A percentile compares a stretch with the other conserved stretches of the same genome.
Evolutionary conservation across 2,888 invertebrate species (phyloP).

Genomic region (Drosophila picticornis): DNA sequence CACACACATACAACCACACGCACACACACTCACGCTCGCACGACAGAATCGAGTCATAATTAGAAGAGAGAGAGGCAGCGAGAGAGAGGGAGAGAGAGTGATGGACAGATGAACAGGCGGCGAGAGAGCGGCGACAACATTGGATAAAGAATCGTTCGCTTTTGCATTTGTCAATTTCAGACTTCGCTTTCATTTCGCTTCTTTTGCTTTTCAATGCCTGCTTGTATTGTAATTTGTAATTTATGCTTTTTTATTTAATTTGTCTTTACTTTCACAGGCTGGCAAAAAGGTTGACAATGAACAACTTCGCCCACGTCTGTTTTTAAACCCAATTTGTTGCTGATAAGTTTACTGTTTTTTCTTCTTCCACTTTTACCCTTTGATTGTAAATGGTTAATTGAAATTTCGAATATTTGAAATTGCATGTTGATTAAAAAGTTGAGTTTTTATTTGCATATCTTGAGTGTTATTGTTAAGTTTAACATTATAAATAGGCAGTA

Average conservation of each 20-base stretch:
- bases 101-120: background rate
- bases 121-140: constrained; percentile 14
- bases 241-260: constrained; percentile 47
- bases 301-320: constrained; percentile 33
- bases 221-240: constrained; percentile 58
- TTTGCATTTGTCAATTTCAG: constrained; percentile 59
- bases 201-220: constrained; percentile 51
- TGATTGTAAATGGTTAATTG: constrained; percentile 46
- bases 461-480: constrained; percentile 54
- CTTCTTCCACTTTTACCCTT: constrained; percentile 15
- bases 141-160: constrained; percentile 63
- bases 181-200: constrained; percentile 75
- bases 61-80: constrained; percentile 37
- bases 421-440: constrained; percentile 66
- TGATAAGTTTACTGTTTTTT: constrained; percentile 9
- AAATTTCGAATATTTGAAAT: constrained; percentile 39
- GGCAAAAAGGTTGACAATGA: constrained; percentile 40
- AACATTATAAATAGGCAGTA: constrained; percentile 65
- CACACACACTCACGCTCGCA: background rate
- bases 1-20: constrained; percentile 1
- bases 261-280: constrained; percentile 68
- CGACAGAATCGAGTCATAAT: constrained; percentile 50
- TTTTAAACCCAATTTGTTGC: constrained; percentile 18
- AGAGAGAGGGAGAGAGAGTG: background rate
- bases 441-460: constrained; percentile 69